Evolutionary conservation across 2,888 invertebrate genomes (phyloP), one percentile per base, ranked within the genome.

Genomic region (Aromia moschata): DNA sequence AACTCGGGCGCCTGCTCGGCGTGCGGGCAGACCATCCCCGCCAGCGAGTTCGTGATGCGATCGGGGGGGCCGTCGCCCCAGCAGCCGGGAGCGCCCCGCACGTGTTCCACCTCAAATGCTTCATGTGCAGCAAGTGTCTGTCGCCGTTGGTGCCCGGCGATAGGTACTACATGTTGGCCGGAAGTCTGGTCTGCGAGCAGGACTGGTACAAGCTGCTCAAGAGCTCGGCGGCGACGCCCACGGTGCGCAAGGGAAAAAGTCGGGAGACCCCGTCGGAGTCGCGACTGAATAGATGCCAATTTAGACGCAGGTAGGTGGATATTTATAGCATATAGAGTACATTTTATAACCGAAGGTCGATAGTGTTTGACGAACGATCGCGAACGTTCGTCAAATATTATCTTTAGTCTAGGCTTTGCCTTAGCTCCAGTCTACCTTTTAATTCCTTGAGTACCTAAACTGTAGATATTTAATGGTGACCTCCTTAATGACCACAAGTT

Each of bases 61-160:
- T 89, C 91, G 74, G 89, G 88, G 70, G 84, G 86, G 70, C 83
- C 74, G 51, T 80, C 80, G 73, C 83, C 80, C 77, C 77, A 77
- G 80, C 84, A 85, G 77, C 85, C 84, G 57, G 82, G 81, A 69
- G 78, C 82, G 85, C 83, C 88, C 83, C 86, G 68, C 88, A 88
- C 82, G 93, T 94, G 76, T 96, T 94, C 87, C 96, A 96, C 86
- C 87, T 95, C 83, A 94, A 94, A 85, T 96, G 96, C 84, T 96
- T 96, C 86, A 89, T 91, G 73, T 96, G 96, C 86, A 93, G 92
- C 83, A 94, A 95, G 82, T 96, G 96, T 82, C 90, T 92, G 75
- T 87, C 89, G 76, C 92, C 90, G 82, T 89, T 96, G 76, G 89
- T 91, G 82, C 90, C 93, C 75, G 96, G 96, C 75, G 96, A 96